phyloP scores from a whole-genome alignment of 2,888 invertebrate species.

The Tholera decimalis region DNA sequence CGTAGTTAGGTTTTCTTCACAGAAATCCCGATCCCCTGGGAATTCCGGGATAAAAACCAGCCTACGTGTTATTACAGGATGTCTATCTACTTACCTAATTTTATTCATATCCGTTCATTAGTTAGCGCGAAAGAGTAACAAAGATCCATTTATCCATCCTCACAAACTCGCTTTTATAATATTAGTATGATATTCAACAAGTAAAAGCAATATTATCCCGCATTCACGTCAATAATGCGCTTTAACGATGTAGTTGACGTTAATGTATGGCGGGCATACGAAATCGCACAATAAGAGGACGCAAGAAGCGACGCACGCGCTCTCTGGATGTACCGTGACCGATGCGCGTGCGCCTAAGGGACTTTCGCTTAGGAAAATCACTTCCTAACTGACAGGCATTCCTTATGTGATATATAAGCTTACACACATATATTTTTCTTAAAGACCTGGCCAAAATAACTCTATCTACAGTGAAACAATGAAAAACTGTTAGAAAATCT shows the following conservation, averaged over 20 bases:
- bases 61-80: no score
- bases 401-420: neutral
- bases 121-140: no score
- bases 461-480: neutral
- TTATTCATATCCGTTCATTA: no score
- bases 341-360: conserved; percentile 63
- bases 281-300: conserved; percentile 83
- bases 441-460: neutral
- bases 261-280: conserved; percentile 82
- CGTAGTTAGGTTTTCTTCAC: no score
- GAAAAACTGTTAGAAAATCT: neutral
- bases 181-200: neutral
- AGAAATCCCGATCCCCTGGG: no score
- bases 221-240: conserved; percentile 57
- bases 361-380: conserved; percentile 34
- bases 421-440: neutral
- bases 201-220: conserved; percentile 25
- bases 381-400: conserved; percentile 13
- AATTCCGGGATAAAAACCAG: no score
- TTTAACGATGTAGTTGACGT: conserved; percentile 78
- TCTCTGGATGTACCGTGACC: conserved; percentile 59
- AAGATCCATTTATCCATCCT: no score
- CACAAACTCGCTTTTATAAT: no score
- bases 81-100: no score
- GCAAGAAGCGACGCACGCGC: conserved; percentile 69